phyloP scores from a whole-genome alignment of 1,140 invertebrate species.

The Bombyx mandarina region DNA sequence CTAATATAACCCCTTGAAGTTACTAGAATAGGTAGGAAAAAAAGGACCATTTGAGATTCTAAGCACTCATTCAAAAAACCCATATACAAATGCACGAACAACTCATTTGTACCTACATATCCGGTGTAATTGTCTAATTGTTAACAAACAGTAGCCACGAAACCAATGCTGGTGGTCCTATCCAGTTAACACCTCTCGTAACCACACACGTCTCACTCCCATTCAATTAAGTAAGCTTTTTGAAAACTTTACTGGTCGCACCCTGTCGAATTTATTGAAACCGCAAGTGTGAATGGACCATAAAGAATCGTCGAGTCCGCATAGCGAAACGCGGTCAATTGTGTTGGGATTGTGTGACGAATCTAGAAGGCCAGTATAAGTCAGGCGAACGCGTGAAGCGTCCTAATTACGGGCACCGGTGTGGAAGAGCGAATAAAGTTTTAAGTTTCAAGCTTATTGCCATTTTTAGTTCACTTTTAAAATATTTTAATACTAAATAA shows the following conservation, averaged over 20 bases:
- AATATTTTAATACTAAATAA: too few relatives aligned
- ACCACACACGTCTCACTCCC: slow-evolving; percentile 1
- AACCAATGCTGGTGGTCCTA: slow-evolving; percentile 25
- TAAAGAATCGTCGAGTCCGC: slow-evolving; percentile 43
- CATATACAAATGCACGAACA: slow-evolving; percentile 4
- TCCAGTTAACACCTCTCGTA: slow-evolving; percentile 34
- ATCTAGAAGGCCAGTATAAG: slow-evolving; percentile 28
- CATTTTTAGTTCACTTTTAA: too few relatives aligned
- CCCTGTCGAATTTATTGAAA: slow-evolving; percentile 6
- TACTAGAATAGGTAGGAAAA: too few relatives aligned
- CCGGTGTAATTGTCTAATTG: slow-evolving; percentile 24
- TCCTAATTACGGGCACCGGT: slow-evolving; percentile 2
- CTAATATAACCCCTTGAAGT: too few relatives aligned
- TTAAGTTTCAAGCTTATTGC: too few relatives aligned
- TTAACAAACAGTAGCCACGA: slow-evolving; percentile 18
- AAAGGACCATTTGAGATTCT: too few relatives aligned
- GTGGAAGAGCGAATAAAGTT: background rate
- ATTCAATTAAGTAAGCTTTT: slow-evolving; percentile 6
- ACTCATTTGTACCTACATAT: slow-evolving; percentile 11
- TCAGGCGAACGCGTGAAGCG: slow-evolving; percentile 14
- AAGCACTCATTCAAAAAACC: too few relatives aligned
- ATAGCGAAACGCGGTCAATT: slow-evolving; percentile 54
- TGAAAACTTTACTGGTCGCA: slow-evolving; percentile 42
- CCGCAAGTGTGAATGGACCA: slow-evolving; percentile 36
- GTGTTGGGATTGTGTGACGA: slow-evolving; percentile 40